Conservation (phyloP, 2,113 vertebrate species). For the Brachyhypopomus gauderio region DNA sequence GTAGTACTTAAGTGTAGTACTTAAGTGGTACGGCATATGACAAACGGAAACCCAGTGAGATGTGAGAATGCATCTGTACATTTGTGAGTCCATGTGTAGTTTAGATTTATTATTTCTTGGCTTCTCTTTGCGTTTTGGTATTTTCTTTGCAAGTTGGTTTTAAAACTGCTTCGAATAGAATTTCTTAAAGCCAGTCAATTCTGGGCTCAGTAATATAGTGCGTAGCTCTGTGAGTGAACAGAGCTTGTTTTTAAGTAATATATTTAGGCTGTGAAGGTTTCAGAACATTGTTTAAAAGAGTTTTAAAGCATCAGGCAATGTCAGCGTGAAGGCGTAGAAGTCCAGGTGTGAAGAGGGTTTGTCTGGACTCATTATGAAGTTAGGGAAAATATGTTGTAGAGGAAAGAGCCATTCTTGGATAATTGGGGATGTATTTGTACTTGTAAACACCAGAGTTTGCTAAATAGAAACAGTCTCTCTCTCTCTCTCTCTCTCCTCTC, state of each 20-base stretch:
- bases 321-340: neutral
- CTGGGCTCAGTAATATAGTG: neutral
- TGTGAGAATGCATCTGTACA: neutral
- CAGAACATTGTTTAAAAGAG: neutral
- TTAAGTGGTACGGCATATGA: too few relatives aligned
- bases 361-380: neutral
- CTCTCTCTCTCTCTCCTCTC: neutral
- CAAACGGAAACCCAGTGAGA: neutral
- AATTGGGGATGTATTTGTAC: constrained; percentile 13
- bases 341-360: neutral
- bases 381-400: constrained; percentile 6
- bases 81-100: neutral
- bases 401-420: neutral
- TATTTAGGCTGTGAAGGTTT: neutral
- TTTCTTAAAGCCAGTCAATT: neutral
- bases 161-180: too few relatives aligned
- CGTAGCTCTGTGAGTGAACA: neutral
- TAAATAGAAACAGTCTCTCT: neutral
- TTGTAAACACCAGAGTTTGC: constrained; percentile 1
- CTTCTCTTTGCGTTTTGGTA: too few relatives aligned
- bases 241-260: neutral
- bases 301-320: neutral
- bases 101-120: neutral
- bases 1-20: too few relatives aligned
- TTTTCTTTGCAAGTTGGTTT: too few relatives aligned